Evolutionary conservation across 2,797 vertebrate genomes (phyloP).

Genomic region (Sardinella longiceps): DNA sequence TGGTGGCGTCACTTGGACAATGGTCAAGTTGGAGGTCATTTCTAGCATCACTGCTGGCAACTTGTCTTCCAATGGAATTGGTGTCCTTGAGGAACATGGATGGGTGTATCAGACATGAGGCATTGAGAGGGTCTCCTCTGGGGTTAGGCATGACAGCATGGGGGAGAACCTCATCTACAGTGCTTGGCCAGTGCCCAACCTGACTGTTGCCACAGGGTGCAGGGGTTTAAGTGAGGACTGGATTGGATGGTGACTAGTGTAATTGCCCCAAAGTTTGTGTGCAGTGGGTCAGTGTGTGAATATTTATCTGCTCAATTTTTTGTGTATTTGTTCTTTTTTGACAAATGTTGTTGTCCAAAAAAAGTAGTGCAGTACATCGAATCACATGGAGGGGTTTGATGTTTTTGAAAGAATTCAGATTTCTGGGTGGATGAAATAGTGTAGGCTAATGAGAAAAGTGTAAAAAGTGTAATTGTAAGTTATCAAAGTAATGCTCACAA

Average conservation of each 20-base stretch:
- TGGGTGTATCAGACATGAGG: not conserved
- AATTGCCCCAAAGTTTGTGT: not conserved
- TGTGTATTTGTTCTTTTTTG: not conserved
- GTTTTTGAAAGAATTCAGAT: not conserved
- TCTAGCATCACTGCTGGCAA: constrained; percentile 7
- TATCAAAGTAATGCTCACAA: not conserved
- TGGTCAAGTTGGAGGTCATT: not conserved
- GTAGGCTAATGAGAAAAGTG: not conserved
- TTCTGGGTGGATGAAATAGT: not conserved
- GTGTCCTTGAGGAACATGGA: not conserved
- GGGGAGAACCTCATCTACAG: not conserved
- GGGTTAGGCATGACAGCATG: not conserved
- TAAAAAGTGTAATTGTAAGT: too few relatives aligned
- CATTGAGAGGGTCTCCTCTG: not conserved
- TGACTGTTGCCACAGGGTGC: not conserved
- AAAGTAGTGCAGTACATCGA: not conserved
- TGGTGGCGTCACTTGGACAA: not conserved
- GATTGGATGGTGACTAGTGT: not conserved
- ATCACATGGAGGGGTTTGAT: not conserved
- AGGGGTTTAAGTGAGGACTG: constrained; percentile 2
- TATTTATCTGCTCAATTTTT: not conserved
- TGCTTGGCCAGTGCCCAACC: not conserved
- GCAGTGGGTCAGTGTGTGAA: not conserved
- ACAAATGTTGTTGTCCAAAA: not conserved
- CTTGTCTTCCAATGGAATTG: not conserved